Base-by-base conservation (phyloP, 2,797 vertebrate species). In the Mormyrops boulengeri region DNA sequence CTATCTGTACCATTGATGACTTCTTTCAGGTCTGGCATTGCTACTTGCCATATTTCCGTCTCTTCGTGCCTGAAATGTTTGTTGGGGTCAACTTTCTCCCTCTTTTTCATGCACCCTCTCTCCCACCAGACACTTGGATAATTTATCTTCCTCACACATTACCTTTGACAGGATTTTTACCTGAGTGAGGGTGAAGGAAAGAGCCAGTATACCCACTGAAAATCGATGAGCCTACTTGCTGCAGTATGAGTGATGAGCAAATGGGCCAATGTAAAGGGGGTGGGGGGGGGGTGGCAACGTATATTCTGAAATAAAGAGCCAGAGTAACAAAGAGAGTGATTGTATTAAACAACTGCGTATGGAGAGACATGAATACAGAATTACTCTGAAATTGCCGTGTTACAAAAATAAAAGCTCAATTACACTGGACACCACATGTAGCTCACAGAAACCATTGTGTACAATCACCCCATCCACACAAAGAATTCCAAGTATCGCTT, bases 71-170 rank as follows among this genome's bases (percentile, higher is more conserved):
- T 38, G 34, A 73, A 38, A 19, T 38, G 34, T 38, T 77, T 77
- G 34, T 77, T 8, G 6, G 38, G 14, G 34, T 19, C 38, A 34
- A 22, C 2, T 53, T 55, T 88, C 17, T 22, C 4, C 34, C 53
- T 85, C 4, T 26, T 12, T 50, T 30, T 85, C 11, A 49, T 22
- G 1, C 41, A 22, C 2, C 66, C 22, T 41, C 88, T 5, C n/a
- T n/a, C 19, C 2, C 62, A 88, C 89, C 90, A 89, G 73, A 91
- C 92, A 87, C 84, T 22, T 90, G 89, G 89, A 53, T 88, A 91
- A 93, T 92, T 92, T 91, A 95, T 96, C 95, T 96, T 96, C 94
- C 92, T 96, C 95, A 94, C 93, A 91, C 92, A 93, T 91, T 93
- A 91, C 90, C 94, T 93, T 93, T 95, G 95, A 95, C 94, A 92